Base-by-base conservation (phyloP, 35 echinoderm and acorn worm species). In the Anneissia japonica region DNA sequence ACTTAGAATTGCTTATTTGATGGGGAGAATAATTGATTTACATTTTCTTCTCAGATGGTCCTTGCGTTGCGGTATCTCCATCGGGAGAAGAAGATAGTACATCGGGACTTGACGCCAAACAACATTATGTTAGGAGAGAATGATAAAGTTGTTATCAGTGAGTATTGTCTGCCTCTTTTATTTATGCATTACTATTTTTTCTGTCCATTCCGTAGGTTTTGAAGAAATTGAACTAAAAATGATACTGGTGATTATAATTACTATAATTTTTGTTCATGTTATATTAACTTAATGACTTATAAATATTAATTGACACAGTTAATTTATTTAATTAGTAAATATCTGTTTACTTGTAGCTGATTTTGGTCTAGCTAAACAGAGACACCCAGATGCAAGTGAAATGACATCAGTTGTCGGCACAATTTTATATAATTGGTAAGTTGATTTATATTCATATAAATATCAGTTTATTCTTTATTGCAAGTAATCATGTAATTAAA, bases 91-190 rank as follows among this genome's bases (percentile, higher is more conserved):
- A 93, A 87, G 39, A 98, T 98, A 21, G 89, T 94, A 72, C 95
- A 98, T 38, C 75, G 95, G 89, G 95, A 98, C 74, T 75, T 98
- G 16, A 98, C 95, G 45, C 95, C 95, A 23, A 98, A 98, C 34
- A 98, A 98, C 46, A 98, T 98, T 46, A 94, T 98, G 95, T 86
- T 98, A 35, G 95, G 92, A 83, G 95, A 98, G 86, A 94, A 91
- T 37, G 95, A 98, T 46, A 91, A 88, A 89, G 95, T 98, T 29
- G 93, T 92, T 9, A 98, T 98, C 30, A 98, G 95, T 98, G 79
- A 98, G 95, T 98, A 35, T 56, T 0, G 0, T 41, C 37, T 21
- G 46, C 32, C 86, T 64, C 51, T 64, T 64, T 64, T 64, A n/a
- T n/a, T n/a, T n/a, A n/a, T n/a, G n/a, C n/a, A n/a, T n/a, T n/a